Conservation (phyloP, 2,888 invertebrate species). For the Drosophila mayaguana region DNA sequence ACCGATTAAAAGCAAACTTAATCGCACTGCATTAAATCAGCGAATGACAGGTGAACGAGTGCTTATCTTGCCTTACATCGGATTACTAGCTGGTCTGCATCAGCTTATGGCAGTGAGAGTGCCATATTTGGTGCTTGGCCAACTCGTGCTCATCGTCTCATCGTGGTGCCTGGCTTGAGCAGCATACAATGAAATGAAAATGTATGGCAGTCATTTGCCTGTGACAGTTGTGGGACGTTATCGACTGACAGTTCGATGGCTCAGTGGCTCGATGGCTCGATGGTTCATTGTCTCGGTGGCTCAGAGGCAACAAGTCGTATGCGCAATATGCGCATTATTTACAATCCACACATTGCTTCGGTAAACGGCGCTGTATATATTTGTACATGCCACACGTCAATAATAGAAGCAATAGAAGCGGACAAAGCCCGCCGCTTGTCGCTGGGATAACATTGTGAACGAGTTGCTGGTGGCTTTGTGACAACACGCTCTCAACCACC, state of each 20-base stretch:
- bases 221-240: constrained; percentile 16
- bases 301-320: constrained; percentile 75
- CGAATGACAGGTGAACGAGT: neutral
- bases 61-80: neutral
- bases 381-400: constrained; percentile 74
- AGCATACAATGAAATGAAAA: constrained; percentile 7
- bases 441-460: constrained; percentile 25
- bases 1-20: neutral
- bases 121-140: neutral
- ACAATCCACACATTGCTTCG: constrained; percentile 54
- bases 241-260: constrained; percentile 20
- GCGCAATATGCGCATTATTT: constrained; percentile 71
- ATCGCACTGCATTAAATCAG: neutral
- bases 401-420: constrained; percentile 47
- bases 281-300: neutral
- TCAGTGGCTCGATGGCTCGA: neutral
- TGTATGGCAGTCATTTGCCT: constrained; percentile 2
- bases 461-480: constrained; percentile 32
- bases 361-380: constrained; percentile 67
- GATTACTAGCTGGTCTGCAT: neutral
- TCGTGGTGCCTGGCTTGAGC: neutral
- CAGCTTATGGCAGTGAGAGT: neutral
- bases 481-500: neutral
- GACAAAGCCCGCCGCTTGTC: constrained; percentile 16
- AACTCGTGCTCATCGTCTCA: too few relatives aligned